phyloP scores from a whole-genome alignment of 2,888 invertebrate genomes.

The Trissolcus japonicus region DNA sequence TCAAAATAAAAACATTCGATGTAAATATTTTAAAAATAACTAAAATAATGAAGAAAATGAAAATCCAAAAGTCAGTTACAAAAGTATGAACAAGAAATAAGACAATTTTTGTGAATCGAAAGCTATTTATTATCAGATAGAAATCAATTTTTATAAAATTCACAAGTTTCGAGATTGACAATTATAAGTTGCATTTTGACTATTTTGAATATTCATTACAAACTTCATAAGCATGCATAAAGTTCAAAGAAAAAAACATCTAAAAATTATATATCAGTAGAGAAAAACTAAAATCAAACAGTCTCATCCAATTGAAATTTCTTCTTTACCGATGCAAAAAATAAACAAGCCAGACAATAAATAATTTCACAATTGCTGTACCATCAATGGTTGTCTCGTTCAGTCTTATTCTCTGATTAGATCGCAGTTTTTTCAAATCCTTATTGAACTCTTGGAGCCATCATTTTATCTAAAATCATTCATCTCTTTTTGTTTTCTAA shows the following conservation, averaged over 20 bases:
- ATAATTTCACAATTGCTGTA: background rate
- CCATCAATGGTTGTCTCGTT: constrained; percentile 8
- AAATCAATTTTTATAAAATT: too few relatives aligned
- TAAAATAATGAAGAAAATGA: too few relatives aligned
- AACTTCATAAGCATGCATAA: too few relatives aligned
- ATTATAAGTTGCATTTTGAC: too few relatives aligned
- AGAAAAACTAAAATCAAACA: background rate
- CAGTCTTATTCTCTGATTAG: constrained; percentile 25
- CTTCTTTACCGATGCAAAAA: too few relatives aligned
- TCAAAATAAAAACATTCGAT: background rate
- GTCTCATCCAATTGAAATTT: background rate
- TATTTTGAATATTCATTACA: too few relatives aligned
- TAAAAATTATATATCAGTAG: background rate
- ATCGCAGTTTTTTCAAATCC: constrained; percentile 2
- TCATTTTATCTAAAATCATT: background rate
- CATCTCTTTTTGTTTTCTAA: constrained; percentile 1
- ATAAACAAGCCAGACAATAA: background rate
- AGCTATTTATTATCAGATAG: too few relatives aligned
- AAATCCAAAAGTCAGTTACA: background rate
- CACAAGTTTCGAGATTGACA: too few relatives aligned
- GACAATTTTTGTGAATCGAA: too few relatives aligned
- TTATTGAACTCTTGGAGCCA: background rate
- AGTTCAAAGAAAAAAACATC: too few relatives aligned
- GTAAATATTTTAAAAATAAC: too few relatives aligned
- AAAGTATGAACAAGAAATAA: too few relatives aligned